Evolutionary conservation across 2,113 vertebrate species (phyloP), one percentile per base, ranked within the genome.

Genomic region (Melanostigma gelatinosum): DNA sequence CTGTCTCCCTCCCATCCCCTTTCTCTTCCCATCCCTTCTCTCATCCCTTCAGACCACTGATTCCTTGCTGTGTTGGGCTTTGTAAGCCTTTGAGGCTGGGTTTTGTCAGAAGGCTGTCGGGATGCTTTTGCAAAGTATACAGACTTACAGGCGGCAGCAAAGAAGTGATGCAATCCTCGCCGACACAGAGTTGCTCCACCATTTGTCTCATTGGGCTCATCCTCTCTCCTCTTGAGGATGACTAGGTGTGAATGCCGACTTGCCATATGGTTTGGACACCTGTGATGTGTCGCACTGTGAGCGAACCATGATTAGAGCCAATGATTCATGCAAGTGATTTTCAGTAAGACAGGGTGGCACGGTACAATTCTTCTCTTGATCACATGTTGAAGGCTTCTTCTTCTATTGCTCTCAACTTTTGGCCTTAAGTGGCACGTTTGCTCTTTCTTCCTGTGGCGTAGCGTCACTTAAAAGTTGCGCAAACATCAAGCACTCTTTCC

Each of bases 231-330:
- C 29, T 60, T 34, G 7, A 64, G 8, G 38, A 62, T 58, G 81
- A 82, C 57, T 54, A 73, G 61, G 78, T 62, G 74, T 16, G 65
- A 79, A 86, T 15, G 63, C 40, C 3, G 61, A 79, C 50, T 24
- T 50, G 42, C 73, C 83, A 54, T 65, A 80, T 79, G 73, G 80
- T 70, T 18, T 36, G 44, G 57, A 88, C 70, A 76, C 71, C 79
- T 79, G 79, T n/a, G 18, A 40, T 2, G 36, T 62, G 46, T 34
- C 7, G 4, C 38, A 29, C 32, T 64, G 36, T 42, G 85, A 85
- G 68, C 55, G 54, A 69, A 52, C 42, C 18, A 11, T 18, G 8
- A 75, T 72, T 20, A 73, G 13, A 67, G 64, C 46, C 63, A 22
- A 10, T 36, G 70, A 68, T 65, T 54, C 27, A 63, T 36, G 27